A percentile compares a stretch with the other conserved stretches of the same genome.
Evolutionary conservation across 2,888 invertebrate species (phyloP).

Genomic region (Beris morrisii): DNA sequence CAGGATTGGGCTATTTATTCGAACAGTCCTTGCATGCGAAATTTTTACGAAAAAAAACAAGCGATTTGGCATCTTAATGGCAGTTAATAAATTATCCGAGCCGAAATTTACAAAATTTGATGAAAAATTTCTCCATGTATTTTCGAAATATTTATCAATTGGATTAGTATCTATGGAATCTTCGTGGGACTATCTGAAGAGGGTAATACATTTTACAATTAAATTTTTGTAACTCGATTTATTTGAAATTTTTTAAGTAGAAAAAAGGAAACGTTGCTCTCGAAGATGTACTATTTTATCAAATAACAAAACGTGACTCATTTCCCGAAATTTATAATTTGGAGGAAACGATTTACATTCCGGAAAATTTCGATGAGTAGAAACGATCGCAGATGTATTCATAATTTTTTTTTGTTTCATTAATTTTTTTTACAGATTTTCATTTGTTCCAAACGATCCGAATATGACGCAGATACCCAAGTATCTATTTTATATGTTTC

Average conservation of each 20-base stretch:
- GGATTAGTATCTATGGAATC: constrained; percentile 62
- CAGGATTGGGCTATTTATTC: constrained; percentile 60
- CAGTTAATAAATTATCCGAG: constrained; percentile 60
- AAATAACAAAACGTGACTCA: background rate
- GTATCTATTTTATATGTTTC: constrained; percentile 60
- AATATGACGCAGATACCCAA: constrained; percentile 59
- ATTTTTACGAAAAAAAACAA: constrained; percentile 57
- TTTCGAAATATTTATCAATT: constrained; percentile 62
- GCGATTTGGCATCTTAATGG: constrained; percentile 62
- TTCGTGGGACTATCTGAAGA: background rate
- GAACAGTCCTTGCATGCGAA: constrained; percentile 61
- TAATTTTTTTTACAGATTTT: constrained; percentile 54
- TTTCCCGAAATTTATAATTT: background rate
- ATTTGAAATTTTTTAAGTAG: background rate
- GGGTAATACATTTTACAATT: constrained; percentile 2
- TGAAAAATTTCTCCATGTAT: constrained; percentile 60
- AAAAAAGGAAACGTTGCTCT: background rate
- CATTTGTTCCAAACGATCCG: constrained; percentile 61
- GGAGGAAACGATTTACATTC: constrained; percentile 23
- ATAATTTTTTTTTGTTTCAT: constrained; percentile 7
- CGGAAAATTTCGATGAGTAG: constrained; percentile 9
- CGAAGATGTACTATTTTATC: background rate
- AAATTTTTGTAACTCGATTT: background rate
- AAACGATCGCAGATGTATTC: too few relatives aligned
- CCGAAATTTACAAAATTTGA: constrained; percentile 59